Evolutionary conservation across 2,113 vertebrate genomes (phyloP), one percentile per base, ranked within the genome.

Genomic region (Cavia aperea): DNA sequence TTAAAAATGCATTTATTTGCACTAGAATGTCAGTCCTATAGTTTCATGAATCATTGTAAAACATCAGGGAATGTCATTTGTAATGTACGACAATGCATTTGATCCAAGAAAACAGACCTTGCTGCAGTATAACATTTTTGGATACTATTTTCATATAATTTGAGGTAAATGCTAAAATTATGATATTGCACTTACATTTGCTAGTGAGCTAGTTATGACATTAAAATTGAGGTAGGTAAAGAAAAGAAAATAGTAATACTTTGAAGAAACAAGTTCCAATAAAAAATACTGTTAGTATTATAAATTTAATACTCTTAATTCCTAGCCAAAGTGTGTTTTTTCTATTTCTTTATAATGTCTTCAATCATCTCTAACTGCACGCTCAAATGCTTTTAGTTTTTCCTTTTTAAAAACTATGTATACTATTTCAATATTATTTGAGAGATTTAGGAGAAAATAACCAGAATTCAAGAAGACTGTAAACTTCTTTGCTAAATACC

Each of bases 11-110:
- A 95, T 92, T 85, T 90, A n/a, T 88, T 89, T 94, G n/a, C 68
- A 92, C 79, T 66, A 87, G 93, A 94, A 95, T 94, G 77, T 96
- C 96, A 97, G 82, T 95, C 93, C 92, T 21, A 91, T 89, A 85
- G 31, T 56, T 95, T 94, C 92, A 90, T 92, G 75, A 91, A 97
- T 93, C 90, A 93, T 92, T 96, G 91, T 77, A 93, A 73, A 97
- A 94, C 94, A 95, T 94, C 94, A 93, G 75, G 82, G 91, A 95
- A 56, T 93, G 96, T 94, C 83, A 94, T 91, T 96, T 95, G 84
- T 93, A 93, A 93, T 92, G 63, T 88, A 96, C 68, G 83, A 89
- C 92, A 93, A 94, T 96, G 93, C 91, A 93, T 95, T 97, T 93
- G 90, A 96, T 95, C 46, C 3, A 7, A 94, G 91, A 95, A 94